Evolutionary conservation across 2,797 vertebrate genomes (phyloP), one percentile per base, ranked within the genome.

Genomic region (Schizopygopsis malacanthus): DNA sequence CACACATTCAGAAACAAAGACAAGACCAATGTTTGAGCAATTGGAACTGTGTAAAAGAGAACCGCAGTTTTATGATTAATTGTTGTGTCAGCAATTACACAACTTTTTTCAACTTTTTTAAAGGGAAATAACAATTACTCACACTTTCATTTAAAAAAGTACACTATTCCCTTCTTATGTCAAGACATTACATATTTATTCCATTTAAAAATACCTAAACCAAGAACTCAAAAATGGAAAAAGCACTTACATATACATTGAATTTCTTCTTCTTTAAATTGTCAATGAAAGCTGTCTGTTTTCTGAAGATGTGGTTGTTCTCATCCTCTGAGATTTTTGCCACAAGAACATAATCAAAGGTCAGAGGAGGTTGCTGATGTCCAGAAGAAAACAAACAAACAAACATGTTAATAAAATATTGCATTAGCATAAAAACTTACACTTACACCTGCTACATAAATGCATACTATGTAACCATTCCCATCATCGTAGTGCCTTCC

Each of bases 341-440:
- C 11, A 99, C 98, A 18, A 99, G 93, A 81, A 99, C 91, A 0
- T 95, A 98, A 91, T 99, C 98, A 84, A 96, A 97, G 0, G 91
- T 91, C 11, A 93, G 87, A 12, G 93, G 93, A 18, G 91, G 92
- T 25, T 92, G 89, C 94, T 96, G 90, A 33, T 41, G 84, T 61
- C 43, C 71, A 28, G 16, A 54, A 8, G 18, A 70, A 85, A 4
- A 18, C 39, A 45, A 16, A 88, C 0, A 50, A 56, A 20, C 2
- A 0, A 86, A 33, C 33, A 4, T n/a, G 0, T 56, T 39, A 25
- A 43, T 33, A 33, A 33, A 33, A 33, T 33, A 2, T 33, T 33
- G 28, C 28, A 33, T 33, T 33, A 33, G 33, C 33, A 33, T 33
- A 33, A 33, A 33, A 33, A 33, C 33, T 33, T 33, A 33, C 28